Evolutionary conservation across 2,113 vertebrate species (phyloP).

Genomic region (Regulus satrapa): DNA sequence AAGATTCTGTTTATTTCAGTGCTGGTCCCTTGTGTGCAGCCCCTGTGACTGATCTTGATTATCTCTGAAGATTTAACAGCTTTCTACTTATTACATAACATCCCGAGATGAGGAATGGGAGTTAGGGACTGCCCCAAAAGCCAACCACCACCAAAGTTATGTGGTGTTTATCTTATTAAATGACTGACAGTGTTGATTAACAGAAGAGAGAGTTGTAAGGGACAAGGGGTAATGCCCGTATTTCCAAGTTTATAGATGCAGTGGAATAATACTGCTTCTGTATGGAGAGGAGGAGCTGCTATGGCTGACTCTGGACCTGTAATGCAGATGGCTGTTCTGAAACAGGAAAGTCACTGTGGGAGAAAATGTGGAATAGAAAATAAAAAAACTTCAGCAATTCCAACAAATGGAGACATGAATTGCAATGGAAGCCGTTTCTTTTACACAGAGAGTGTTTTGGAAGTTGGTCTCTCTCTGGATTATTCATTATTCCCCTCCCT

Average conservation of each 20-base stretch:
- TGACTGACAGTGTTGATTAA: background rate
- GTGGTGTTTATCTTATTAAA: background rate
- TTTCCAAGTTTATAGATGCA: background rate
- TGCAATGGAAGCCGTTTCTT: background rate
- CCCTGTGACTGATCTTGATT: background rate
- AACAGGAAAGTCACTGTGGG: background rate
- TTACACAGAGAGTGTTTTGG: background rate
- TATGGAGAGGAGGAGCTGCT: background rate
- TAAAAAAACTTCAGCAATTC: background rate
- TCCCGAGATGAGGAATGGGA: background rate
- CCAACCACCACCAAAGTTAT: background rate
- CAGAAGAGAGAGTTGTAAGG: background rate
- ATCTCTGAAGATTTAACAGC: background rate
- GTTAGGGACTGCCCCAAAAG: background rate
- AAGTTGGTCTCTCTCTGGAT: background rate
- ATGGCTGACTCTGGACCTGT: background rate
- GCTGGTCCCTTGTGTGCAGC: background rate
- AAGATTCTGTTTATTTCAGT: background rate
- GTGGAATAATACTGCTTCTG: background rate
- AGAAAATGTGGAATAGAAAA: background rate
- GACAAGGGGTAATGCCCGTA: rapidly evolving
- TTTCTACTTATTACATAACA: background rate
- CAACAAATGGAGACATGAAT: background rate
- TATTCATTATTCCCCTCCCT: background rate
- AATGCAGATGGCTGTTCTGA: background rate